Base-by-base conservation (phyloP, 2,797 vertebrate species). In the Catharus ustulatus region DNA sequence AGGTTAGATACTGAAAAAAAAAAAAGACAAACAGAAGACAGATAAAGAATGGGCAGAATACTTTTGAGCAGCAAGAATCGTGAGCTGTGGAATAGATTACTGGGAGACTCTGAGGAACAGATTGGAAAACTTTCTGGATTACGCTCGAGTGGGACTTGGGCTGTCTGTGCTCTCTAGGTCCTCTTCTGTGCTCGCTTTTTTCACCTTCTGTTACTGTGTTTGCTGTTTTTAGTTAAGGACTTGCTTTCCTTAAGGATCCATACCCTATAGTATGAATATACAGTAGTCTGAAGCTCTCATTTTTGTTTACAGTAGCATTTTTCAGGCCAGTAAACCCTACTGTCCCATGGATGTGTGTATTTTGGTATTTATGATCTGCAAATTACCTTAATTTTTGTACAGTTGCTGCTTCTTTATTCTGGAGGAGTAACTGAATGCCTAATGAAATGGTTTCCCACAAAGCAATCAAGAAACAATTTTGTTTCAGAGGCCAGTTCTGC, bases 391-490 rank as follows among this genome's bases (percentile, higher is more conserved):
- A 30, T 57, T 63, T 93, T 85, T 64, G 46, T 78, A 22, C 29
- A 22, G 22, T 81, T 93, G 32, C 79, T 68, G 22, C 27, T 92
- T 85, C 43, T 75, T 46, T 89, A 51, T 94, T 58, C 80, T 52
- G 21, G 48, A 58, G n/a, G 43, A 82, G 55, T 75, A 93, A 62
- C 58, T 73, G 26, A 79, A 86, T 86, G 68, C 80, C 38, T 90
- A 93, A 94, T 73, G 74, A 77, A 82, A 88, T 9, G 3, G 46
- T 88, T 91, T 94, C 63, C 58, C 75, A 18, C 13, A 62, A 88
- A 94, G 71, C 51, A 90, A 75, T 88, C 76, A 81, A 59, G 87
- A 91, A 91, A 91, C 85, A 81, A 66, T 93, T 94, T 66, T 0
- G 4, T 81, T 93, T 93, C 63, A 29, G 83, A 59, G 80, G 63